Evolutionary conservation across 2,113 vertebrate species (phyloP).

Genomic region (Tyto alba): DNA sequence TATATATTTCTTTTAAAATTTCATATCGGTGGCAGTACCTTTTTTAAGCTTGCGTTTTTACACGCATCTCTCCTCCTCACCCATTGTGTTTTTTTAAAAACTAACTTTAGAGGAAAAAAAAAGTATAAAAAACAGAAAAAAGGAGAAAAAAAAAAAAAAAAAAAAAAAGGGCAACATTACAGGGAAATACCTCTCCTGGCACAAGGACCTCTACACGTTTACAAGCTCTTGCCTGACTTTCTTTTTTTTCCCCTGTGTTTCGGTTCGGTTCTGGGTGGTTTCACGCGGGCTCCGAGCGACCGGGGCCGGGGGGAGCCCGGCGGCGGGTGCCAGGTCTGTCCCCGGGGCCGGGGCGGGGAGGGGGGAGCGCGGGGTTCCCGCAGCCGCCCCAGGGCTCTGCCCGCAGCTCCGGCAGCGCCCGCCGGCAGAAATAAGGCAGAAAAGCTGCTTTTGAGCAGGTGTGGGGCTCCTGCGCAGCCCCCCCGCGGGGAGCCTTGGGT

Average conservation of each 20-base stretch:
- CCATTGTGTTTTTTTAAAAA: background rate
- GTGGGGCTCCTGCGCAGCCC: no score
- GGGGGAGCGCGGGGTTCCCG: no score
- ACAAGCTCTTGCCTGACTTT: background rate
- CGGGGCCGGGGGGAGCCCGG: background rate
- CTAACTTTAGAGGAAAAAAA: background rate
- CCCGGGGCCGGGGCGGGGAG: no score
- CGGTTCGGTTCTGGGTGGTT: background rate
- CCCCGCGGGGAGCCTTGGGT: no score
- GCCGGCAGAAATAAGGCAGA: no score
- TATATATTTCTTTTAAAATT: no score
- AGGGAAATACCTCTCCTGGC: background rate
- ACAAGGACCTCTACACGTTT: background rate
- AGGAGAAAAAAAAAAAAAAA: background rate
- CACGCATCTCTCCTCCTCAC: background rate
- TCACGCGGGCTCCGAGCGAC: no score
- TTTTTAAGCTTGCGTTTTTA: background rate
- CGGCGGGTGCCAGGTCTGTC: no score
- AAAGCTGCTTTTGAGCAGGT: no score
- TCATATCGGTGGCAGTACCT: background rate
- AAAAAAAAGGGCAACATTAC: background rate
- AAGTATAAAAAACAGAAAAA: no score
- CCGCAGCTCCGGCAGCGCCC: no score
- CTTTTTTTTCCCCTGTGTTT: accelerated
- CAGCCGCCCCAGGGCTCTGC: no score